Evolutionary conservation across 2,797 vertebrate species (phyloP), one percentile per base, ranked within the genome.

Genomic region (Ataeniobius toweri): DNA sequence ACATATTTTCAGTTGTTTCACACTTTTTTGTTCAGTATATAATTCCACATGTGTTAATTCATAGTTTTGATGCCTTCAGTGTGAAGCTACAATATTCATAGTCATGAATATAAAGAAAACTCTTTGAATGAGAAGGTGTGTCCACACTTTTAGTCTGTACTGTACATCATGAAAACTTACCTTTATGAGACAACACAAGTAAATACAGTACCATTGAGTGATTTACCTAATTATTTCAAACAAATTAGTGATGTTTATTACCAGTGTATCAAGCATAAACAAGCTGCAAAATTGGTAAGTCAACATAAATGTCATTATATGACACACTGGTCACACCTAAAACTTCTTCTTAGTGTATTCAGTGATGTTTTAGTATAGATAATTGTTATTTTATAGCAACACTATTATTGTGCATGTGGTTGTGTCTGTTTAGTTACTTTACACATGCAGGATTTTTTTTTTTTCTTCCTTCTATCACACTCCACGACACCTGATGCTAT

Each of bases 381-480:
- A 20, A 13, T 58, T 58, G 6, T 58, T 16, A 68, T 55, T 55
- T 24, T 14, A 13, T 20, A 9, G 24, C 31, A 26, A 70, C 3
- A 28, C 26, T 24, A 20, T 56, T 71, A 55, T 63, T 53, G 20
- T 69, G 51, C 8, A 16, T 72, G 46, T 72, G 22, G 44, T 51
- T 63, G 22, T 69, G 67, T 69, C 36, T 65, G 24, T 76, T 28
- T 22, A 14, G 3, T 71, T 28, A 67, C 44, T 65, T 76, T 73
- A 77, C 39, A 67, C 46, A 58, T 55, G 55, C 80, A 71, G 51
- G 10, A 77, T 77, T 82, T 79, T 51, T 28, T 28, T 28, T 78
- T 86, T 4, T 67, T 41, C 2, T 7, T 55, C 59, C 55, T 81
- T 70, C 78, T 82, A 73, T 80, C 69, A 39, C 50, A 51, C 75